A percentile compares a stretch with the other conserved stretches of the same genome.
Evolutionary conservation across 2,888 invertebrate genomes (phyloP).

Genomic region (Azorinus chamasolen): DNA sequence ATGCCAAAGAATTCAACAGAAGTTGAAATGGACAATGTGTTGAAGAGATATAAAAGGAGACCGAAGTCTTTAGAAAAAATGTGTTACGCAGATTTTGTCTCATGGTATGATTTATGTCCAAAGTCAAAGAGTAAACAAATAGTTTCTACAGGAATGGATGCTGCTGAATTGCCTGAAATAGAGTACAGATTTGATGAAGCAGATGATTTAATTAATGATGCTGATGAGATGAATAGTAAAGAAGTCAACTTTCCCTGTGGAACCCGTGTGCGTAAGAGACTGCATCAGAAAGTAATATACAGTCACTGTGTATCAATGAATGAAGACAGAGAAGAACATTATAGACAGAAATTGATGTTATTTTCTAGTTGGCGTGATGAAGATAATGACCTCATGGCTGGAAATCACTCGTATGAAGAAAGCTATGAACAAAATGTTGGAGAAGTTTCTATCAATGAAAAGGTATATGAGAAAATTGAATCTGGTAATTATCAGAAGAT

Average conservation of each 20-base stretch:
- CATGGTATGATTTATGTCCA: conserved; percentile 30
- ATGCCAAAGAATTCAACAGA: conserved; percentile 42
- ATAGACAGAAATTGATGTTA: conserved; percentile 64
- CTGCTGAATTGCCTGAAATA: conserved; percentile 28
- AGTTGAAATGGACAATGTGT: conserved; percentile 45
- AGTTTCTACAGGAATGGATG: neutral
- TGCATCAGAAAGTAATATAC: conserved; percentile 37
- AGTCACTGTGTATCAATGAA: conserved; percentile 29
- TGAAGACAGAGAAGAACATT: conserved; percentile 64
- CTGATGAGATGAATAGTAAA: neutral
- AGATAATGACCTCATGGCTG: conserved; percentile 39
- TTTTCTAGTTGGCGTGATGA: conserved; percentile 75
- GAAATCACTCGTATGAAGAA: conserved; percentile 31
- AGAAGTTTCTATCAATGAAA: conserved; percentile 4
- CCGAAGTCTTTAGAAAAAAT: conserved; percentile 36
- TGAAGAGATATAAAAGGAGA: conserved; percentile 55
- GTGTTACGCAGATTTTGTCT: conserved; percentile 55
- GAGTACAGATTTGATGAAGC: conserved; percentile 18
- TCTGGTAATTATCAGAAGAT: conserved; percentile 10
- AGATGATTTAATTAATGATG: conserved; percentile 17
- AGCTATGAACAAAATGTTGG: conserved; percentile 13
- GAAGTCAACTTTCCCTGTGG: conserved; percentile 31
- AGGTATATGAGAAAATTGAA: neutral
- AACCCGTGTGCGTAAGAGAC: conserved; percentile 10
- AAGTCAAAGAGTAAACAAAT: neutral